Conservation (phyloP, 2,888 invertebrate genomes). For the Campoplex nolae region DNA sequence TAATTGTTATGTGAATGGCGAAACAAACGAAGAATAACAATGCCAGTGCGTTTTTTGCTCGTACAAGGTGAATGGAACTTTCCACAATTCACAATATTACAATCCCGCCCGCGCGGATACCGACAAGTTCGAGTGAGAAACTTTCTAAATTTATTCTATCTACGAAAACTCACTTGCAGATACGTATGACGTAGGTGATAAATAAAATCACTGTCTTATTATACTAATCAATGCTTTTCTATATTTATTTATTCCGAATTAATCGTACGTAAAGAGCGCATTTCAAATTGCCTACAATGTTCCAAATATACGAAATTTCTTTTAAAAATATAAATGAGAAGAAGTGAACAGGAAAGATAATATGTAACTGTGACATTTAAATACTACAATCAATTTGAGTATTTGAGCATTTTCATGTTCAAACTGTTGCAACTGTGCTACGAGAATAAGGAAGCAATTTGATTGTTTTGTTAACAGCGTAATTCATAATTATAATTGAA, state of each 20-base stretch:
- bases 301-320: not conserved
- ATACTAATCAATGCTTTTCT: not conserved
- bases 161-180: slow-evolving; percentile 19
- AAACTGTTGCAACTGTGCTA: not conserved
- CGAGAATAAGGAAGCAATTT: not conserved
- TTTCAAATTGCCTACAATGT: no score
- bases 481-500: not conserved
- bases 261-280: not conserved
- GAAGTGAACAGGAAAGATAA: not conserved
- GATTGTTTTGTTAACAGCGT: not conserved
- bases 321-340: not conserved
- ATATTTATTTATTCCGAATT: not conserved
- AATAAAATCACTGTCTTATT: not conserved
- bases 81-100: slow-evolving; percentile 62
- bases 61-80: slow-evolving; percentile 64
- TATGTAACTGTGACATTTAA: not conserved
- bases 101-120: slow-evolving; percentile 32
- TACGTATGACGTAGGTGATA: not conserved
- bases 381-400: not conserved
- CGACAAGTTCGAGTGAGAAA: slow-evolving; percentile 32
- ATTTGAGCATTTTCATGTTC: not conserved
- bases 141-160: slow-evolving; percentile 64
- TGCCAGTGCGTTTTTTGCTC: slow-evolving; percentile 19
- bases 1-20: not conserved
- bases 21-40: slow-evolving; percentile 23